Evolutionary conservation across 2,113 vertebrate genomes (phyloP).

Genomic region (Apaloderma vittatum): DNA sequence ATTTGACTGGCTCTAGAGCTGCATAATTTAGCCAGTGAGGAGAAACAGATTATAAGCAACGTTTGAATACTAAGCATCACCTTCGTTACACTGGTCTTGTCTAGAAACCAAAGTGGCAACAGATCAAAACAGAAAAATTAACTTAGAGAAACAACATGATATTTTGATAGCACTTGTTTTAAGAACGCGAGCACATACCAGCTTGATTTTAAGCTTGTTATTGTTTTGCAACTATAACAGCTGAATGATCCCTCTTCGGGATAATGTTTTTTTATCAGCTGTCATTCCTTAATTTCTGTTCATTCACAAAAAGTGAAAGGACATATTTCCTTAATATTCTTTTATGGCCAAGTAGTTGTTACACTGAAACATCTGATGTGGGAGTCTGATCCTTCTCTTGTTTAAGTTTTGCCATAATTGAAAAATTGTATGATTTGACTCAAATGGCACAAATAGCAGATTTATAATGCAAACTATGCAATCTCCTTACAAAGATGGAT

Average conservation of each 20-base stretch:
- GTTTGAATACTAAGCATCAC: not conserved
- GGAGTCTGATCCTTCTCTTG: not conserved
- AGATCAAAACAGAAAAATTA: conserved; percentile 25
- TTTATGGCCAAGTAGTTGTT: not conserved
- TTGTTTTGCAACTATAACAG: not conserved
- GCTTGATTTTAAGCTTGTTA: not conserved
- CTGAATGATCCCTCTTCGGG: not conserved
- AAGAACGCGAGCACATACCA: not conserved
- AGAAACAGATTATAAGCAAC: not conserved
- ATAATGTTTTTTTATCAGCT: not conserved
- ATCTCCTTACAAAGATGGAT: not conserved
- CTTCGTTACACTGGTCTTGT: not conserved
- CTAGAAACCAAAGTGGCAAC: conserved; percentile 17
- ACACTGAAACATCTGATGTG: not conserved
- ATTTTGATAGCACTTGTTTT: conserved; percentile 35
- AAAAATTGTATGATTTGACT: not conserved
- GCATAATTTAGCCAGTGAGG: not conserved
- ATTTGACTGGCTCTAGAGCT: not conserved
- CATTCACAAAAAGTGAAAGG: not conserved
- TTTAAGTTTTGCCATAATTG: not conserved
- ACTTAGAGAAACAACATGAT: conserved; percentile 8
- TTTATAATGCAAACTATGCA: not conserved
- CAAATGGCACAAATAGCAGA: not conserved
- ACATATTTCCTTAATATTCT: not conserved
- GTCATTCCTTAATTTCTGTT: not conserved